These are phyloP conservation scores for Alexandromys fortis DNA, from an alignment of 2,113 vertebrate species.

Conservation along the genomic window DNA sequence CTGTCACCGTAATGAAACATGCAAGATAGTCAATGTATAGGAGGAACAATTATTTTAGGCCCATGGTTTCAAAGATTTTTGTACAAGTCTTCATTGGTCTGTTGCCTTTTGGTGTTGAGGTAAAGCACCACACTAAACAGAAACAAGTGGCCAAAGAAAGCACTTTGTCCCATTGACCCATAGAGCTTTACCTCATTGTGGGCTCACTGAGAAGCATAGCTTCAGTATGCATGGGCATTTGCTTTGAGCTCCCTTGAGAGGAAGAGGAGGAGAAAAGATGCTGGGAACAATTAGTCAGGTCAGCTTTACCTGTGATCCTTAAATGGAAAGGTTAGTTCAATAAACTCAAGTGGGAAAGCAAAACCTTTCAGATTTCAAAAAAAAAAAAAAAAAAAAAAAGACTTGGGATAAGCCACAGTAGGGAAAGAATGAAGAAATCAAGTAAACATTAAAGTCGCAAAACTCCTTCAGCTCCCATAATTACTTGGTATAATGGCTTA, in stretches of 20 bases:
- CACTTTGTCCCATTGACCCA: not conserved
- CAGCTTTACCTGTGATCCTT: not conserved
- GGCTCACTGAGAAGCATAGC: not conserved
- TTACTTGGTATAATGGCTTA: conserved; percentile 63
- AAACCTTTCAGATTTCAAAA: conserved; percentile 33
- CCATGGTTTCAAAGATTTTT: not conserved
- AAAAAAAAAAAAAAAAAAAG: not conserved
- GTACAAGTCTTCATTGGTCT: not conserved
- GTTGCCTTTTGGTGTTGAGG: not conserved
- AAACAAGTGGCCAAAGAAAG: not conserved
- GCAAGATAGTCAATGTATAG: not conserved
- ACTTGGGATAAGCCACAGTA: not conserved
- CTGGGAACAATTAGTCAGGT: not conserved
- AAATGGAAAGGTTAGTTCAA: conserved; percentile 27
- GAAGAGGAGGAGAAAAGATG: not conserved
- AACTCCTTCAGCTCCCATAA: conserved; percentile 43
- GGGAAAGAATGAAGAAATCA: not conserved
- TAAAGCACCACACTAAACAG: too few species aligned
- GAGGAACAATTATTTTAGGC: not conserved
- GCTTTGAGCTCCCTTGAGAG: not conserved
- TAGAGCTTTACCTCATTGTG: not conserved
- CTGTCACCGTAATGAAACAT: not conserved
- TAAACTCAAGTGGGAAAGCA: conserved; percentile 18
- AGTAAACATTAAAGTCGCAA: conserved; percentile 45
- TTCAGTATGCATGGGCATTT: not conserved